Evolutionary conservation across 2,113 vertebrate species (phyloP), one percentile per base, ranked within the genome.

Genomic region (Xerus inauris): DNA sequence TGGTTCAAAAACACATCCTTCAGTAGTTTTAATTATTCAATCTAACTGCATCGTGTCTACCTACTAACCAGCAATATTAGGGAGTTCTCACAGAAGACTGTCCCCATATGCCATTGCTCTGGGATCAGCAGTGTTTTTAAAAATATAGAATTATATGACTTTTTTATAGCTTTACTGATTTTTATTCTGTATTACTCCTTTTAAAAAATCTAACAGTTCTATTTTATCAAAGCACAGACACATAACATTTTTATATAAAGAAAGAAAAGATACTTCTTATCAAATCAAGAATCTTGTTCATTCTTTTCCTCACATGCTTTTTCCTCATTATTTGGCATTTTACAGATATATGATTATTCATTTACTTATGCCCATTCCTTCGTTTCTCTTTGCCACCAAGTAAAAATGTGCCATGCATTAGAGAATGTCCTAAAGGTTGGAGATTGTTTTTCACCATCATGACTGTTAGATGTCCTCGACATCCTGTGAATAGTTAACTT

Each of bases 11-110:
- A 96, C 16, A 97, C 97, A 96, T 97, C 90, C 57, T 89, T 97
- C 69, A 83, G 65, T 97, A 87, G 95, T 97, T 97, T 89, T 95
- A 96, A 94, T 98, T 97, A 95, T 80, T 97, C 96, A 94, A 86
- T 97, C 95, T 97, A 97, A 98, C 95, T 87, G 26, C 92, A 85
- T 92, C 71, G 4, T 71, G 13, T 73, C 38, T 93, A 22, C n/a
- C 81, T 87, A 26, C 12, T 26, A 47, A 30, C 26, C 22, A 80
- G 57, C 30, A 91, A 4, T 30, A 17, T 91, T 62, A 83, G 51
- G 11, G 35, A 85, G 26, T 84, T 92, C 28, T 51, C 7, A 54
- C 9, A 71, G 79, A 76, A 59, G 35, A 42, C 26, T 62, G n/a
- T 2, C 49, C 75, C 75, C 85, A 92, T 80, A 67, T 38, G 40